These are phyloP conservation scores for Stratiolaelaps scimitus DNA, from an alignment of 1,140 invertebrate genomes.

Conservation along the genomic window DNA sequence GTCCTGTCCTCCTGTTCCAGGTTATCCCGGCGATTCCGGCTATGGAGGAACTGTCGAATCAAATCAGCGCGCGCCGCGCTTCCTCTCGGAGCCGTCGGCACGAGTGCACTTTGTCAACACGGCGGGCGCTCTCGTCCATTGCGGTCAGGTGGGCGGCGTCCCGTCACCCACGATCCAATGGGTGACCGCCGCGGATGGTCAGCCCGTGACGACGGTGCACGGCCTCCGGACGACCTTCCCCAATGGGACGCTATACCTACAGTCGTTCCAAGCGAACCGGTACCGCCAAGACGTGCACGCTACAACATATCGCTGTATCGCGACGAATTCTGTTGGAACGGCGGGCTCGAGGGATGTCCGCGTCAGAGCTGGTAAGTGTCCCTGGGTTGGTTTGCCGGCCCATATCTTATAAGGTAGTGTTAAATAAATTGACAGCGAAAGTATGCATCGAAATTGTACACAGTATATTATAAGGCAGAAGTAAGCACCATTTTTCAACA, in stretches of 20 bases:
- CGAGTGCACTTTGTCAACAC: constrained; percentile 41
- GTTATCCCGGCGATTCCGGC: constrained; percentile 6
- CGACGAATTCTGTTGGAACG: constrained; percentile 39
- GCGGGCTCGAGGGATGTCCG: constrained; percentile 40
- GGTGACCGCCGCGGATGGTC: constrained; percentile 39
- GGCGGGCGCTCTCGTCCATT: constrained; percentile 40
- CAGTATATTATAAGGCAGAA: no score
- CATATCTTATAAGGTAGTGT: no score
- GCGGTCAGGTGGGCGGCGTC: constrained; percentile 39
- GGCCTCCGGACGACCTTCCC: constrained; percentile 38
- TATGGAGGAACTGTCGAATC: constrained; percentile 17
- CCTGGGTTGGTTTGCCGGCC: no score
- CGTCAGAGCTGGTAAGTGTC: constrained; percentile 40
- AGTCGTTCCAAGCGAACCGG: constrained; percentile 36
- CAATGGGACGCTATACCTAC: constrained; percentile 41
- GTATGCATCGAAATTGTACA: no score
- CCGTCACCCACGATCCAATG: constrained; percentile 41
- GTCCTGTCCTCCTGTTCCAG: no score
- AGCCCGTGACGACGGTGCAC: constrained; percentile 37
- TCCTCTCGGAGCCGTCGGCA: constrained; percentile 38
- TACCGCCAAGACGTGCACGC: constrained; percentile 39
- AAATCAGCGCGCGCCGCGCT: constrained; percentile 32
- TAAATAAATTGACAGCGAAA: no score
- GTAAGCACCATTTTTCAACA: no score
- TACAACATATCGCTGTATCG: constrained; percentile 40